These are phyloP conservation scores for Thunnus maccoyii DNA, from an alignment of 2,113 vertebrate genomes.

Conservation along the genomic window DNA sequence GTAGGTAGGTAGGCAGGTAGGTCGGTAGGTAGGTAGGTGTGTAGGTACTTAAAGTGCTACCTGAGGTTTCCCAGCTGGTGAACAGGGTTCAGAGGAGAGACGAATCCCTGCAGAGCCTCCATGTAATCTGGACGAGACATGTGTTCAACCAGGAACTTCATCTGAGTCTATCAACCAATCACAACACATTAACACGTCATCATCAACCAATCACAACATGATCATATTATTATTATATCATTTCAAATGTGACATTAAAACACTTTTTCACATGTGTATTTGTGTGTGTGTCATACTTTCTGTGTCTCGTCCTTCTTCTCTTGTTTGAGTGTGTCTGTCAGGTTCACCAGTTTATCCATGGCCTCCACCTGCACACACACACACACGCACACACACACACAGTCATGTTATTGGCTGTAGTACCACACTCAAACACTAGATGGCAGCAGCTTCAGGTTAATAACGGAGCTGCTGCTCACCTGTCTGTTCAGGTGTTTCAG, in stretches of 20 bases:
- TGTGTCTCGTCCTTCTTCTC: slow-evolving; percentile 88
- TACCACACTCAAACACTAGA: too few relatives aligned
- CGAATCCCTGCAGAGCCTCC: slow-evolving; percentile 87
- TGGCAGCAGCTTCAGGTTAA: neutral
- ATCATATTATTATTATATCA: neutral
- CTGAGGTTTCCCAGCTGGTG: slow-evolving; percentile 87
- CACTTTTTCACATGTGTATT: too few relatives aligned
- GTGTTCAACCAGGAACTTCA: slow-evolving; percentile 89
- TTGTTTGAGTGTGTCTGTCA: slow-evolving; percentile 86
- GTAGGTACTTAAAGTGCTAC: slow-evolving; percentile 54
- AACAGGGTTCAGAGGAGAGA: slow-evolving; percentile 87
- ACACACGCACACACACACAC: slow-evolving; percentile 47
- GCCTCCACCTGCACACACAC: slow-evolving; percentile 82
- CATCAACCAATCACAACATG: slow-evolving; percentile 44
- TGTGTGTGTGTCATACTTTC: slow-evolving; percentile 74
- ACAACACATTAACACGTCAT: slow-evolving; percentile 29
- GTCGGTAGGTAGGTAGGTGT: too few relatives aligned
- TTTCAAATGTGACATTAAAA: too few relatives aligned
- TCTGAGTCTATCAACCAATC: slow-evolving; percentile 84
- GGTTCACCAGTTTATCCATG: slow-evolving; percentile 88
- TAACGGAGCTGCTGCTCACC: slow-evolving; percentile 73
- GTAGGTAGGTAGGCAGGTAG: too few relatives aligned
- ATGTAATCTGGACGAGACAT: slow-evolving; percentile 88
- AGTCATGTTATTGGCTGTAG: neutral
- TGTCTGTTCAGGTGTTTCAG: slow-evolving; percentile 96